A percentile compares a stretch with the other conserved stretches of the same genome.
Conservation (phyloP, 2,113 vertebrate species). For the Atractosteus spatula region DNA sequence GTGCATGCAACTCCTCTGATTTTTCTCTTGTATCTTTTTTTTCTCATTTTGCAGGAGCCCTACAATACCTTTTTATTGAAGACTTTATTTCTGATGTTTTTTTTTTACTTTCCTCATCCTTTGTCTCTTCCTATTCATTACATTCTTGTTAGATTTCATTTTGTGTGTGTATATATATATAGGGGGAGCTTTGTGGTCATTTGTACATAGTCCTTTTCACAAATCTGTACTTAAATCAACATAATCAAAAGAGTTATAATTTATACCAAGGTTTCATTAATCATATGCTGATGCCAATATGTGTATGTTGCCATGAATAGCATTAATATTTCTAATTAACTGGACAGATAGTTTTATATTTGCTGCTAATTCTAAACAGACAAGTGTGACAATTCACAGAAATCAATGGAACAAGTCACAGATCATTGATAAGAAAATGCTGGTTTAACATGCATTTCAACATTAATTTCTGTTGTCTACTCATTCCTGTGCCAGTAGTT, state of each 20-base stretch:
- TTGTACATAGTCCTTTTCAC: not conserved
- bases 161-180: not conserved
- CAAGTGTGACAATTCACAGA: not conserved
- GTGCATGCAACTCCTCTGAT: not conserved
- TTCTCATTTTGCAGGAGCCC: not conserved
- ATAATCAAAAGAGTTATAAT: slow-evolving; percentile 10
- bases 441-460: not conserved
- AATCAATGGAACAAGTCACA: not conserved
- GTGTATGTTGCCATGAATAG: too few species aligned
- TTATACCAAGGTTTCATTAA: not conserved
- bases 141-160: not conserved
- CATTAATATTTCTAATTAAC: too few species aligned
- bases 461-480: not conserved
- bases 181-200: not conserved
- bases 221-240: slow-evolving; percentile 6
- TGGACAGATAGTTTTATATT: not conserved
- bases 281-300: slow-evolving; percentile 1
- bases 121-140: not conserved
- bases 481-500: too few species aligned
- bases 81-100: not conserved
- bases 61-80: not conserved
- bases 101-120: not conserved
- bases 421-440: not conserved
- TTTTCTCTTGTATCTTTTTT: not conserved
- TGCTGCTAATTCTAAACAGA: slow-evolving; percentile 11